Percentiles rank a stretch among this genome's conserved stretches.
Evolutionary conservation across 2,888 invertebrate species (phyloP).

Genomic region (Odontomyia ornata): DNA sequence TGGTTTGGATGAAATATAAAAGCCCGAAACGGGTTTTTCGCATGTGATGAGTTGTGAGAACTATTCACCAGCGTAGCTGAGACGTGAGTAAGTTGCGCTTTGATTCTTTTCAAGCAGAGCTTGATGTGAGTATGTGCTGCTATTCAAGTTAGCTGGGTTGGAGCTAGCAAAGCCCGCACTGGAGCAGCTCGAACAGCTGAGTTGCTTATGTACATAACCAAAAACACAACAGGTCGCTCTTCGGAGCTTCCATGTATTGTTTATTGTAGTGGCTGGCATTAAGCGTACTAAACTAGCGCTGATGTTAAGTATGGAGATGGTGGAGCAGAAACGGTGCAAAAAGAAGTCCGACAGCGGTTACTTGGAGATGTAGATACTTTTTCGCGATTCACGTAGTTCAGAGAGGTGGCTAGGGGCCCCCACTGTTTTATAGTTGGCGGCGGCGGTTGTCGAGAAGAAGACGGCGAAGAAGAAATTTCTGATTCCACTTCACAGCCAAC

Average conservation of each 20-base stretch:
- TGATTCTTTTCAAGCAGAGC: background rate
- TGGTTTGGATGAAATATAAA: background rate
- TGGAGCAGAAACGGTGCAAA: constrained; percentile 28
- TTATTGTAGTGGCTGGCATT: constrained; percentile 20
- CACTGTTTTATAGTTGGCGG: background rate
- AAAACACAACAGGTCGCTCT: constrained; percentile 40
- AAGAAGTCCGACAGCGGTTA: constrained; percentile 32
- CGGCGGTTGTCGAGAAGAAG: constrained; percentile 3
- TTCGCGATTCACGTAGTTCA: constrained; percentile 32
- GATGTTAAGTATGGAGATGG: constrained; percentile 16
- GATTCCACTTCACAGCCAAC: constrained; percentile 40
- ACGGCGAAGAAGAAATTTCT: constrained; percentile 38
- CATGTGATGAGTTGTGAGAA: constrained; percentile 1
- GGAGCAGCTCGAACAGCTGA: constrained; percentile 25
- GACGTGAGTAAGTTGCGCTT: background rate
- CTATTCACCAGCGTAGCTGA: background rate
- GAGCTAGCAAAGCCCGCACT: background rate
- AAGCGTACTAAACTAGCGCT: constrained; percentile 5
- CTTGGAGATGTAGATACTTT: constrained; percentile 37
- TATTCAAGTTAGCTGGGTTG: background rate
- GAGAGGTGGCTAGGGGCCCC: constrained; percentile 27
- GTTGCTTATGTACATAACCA: constrained; percentile 18
- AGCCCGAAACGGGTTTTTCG: constrained; percentile 4
- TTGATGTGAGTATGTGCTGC: background rate
- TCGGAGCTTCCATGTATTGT: constrained; percentile 17